A percentile compares a stretch with the other conserved stretches of the same genome.
These are phyloP conservation scores for Dinomys branickii DNA, from an alignment of 2,113 vertebrate genomes.

Conservation along the genomic window DNA sequence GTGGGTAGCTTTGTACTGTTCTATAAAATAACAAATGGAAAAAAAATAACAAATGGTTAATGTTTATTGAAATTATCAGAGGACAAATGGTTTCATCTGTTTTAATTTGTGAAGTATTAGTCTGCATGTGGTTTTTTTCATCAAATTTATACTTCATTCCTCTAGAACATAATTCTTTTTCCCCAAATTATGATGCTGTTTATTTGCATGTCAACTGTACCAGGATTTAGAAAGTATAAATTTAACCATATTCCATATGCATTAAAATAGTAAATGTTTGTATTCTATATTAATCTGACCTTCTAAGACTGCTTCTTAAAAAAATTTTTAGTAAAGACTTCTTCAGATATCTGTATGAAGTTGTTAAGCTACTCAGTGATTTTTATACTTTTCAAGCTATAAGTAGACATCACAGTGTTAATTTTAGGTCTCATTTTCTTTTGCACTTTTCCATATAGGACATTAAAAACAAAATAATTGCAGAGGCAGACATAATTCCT, in stretches of 20 bases:
- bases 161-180: slow-evolving; percentile 27
- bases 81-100: slow-evolving; percentile 2
- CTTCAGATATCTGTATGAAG: background rate
- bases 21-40: background rate
- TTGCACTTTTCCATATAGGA: background rate
- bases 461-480: slow-evolving; percentile 49
- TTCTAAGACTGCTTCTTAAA: slow-evolving; percentile 57
- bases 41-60: background rate
- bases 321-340: slow-evolving; percentile 49
- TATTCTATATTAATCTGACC: slow-evolving; percentile 28
- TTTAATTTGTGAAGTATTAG: slow-evolving; percentile 10
- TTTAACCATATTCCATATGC: slow-evolving; percentile 18
- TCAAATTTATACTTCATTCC: slow-evolving; percentile 18
- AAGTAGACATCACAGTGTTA: slow-evolving; percentile 7
- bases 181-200: slow-evolving; percentile 31
- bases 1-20: background rate
- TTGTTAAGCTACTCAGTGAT: background rate
- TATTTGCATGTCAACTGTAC: background rate
- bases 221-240: background rate
- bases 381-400: slow-evolving; percentile 37
- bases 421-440: slow-evolving; percentile 44
- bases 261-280: slow-evolving; percentile 45
- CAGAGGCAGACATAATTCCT: background rate
- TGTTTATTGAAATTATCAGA: background rate
- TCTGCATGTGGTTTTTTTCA: background rate